Percentiles rank a stretch among this genome's conserved stretches.
Evolutionary conservation across 1,140 invertebrate genomes (phyloP).

Genomic region (Proctacanthus coquilletti): DNA sequence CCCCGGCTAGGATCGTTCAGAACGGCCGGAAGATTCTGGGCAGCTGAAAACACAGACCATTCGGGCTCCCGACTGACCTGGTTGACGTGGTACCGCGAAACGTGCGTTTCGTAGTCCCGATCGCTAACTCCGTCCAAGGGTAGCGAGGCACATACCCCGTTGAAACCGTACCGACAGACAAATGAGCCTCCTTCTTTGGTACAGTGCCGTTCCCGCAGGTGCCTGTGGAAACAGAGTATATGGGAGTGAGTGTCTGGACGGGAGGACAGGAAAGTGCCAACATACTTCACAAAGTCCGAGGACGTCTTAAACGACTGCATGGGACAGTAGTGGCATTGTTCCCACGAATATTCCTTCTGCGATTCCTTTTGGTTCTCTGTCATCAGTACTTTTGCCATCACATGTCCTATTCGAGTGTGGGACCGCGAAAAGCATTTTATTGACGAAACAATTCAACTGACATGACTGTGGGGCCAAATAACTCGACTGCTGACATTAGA

Average conservation of each 20-base stretch:
- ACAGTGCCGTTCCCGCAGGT: conserved; percentile 68
- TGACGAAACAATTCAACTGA: too few relatives aligned
- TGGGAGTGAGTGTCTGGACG: neutral
- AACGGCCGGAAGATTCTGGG: conserved; percentile 90
- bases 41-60: conserved; percentile 65
- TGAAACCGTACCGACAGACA: conserved; percentile 78
- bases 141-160: conserved; percentile 69
- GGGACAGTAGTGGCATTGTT: conserved; percentile 39
- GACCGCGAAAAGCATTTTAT: too few relatives aligned
- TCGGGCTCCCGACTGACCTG: conserved; percentile 38
- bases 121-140: conserved; percentile 79
- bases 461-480: too few relatives aligned
- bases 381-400: too few relatives aligned
- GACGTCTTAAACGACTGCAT: conserved; percentile 33
- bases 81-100: conserved; percentile 61
- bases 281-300: conserved; percentile 37
- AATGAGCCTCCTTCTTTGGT: conserved; percentile 76
- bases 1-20: conserved; percentile 88
- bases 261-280: conserved; percentile 1
- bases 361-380: too few relatives aligned
- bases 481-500: too few relatives aligned
- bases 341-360: too few relatives aligned
- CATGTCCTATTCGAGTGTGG: too few relatives aligned
- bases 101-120: conserved; percentile 75
- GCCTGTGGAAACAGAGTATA: conserved; percentile 34